Conservation (phyloP, 2,797 vertebrate genomes). For the Acipenser oxyrinchus region DNA sequence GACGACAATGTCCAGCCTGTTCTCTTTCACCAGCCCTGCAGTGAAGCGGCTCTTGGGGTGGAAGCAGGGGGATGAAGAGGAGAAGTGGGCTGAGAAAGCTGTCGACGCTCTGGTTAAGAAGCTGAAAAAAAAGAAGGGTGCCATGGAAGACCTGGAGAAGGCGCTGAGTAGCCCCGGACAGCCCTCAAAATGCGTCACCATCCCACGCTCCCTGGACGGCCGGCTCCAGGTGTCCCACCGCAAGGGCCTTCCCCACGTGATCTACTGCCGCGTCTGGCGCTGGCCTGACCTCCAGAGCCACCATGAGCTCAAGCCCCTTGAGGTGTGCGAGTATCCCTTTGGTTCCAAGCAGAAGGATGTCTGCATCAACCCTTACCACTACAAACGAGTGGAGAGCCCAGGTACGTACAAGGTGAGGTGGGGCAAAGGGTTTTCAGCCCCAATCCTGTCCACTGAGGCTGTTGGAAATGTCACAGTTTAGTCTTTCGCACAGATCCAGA, state of each 20-base stretch:
- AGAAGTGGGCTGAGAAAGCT: constrained; percentile 97
- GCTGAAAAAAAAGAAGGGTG: constrained; percentile 95
- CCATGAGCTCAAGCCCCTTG: constrained; percentile 92
- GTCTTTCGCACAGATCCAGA: too few relatives aligned
- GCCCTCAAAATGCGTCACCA: constrained; percentile 94
- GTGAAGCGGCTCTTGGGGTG: constrained; percentile 94
- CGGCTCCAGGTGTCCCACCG: constrained; percentile 92
- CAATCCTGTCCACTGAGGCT: not conserved
- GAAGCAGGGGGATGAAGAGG: constrained; percentile 98
- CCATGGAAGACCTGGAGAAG: constrained; percentile 97
- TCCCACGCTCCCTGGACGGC: constrained; percentile 88
- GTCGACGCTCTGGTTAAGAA: constrained; percentile 97
- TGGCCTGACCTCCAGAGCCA: constrained; percentile 97
- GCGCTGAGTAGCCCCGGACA: constrained; percentile 93
- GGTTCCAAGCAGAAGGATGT: constrained; percentile 98
- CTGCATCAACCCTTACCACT: constrained; percentile 98
- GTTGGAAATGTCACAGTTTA: too few relatives aligned
- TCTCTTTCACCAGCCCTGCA: constrained; percentile 96
- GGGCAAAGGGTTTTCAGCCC: not conserved
- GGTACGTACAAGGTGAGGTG: constrained; percentile 59
- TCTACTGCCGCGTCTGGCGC: constrained; percentile 95
- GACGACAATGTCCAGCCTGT: constrained; percentile 27
- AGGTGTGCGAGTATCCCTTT: constrained; percentile 95
- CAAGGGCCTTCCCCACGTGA: constrained; percentile 91
- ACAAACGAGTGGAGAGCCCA: constrained; percentile 95